phyloP scores from a whole-genome alignment of 2,113 vertebrate species.

The Chamaetylas fuelleborni region DNA sequence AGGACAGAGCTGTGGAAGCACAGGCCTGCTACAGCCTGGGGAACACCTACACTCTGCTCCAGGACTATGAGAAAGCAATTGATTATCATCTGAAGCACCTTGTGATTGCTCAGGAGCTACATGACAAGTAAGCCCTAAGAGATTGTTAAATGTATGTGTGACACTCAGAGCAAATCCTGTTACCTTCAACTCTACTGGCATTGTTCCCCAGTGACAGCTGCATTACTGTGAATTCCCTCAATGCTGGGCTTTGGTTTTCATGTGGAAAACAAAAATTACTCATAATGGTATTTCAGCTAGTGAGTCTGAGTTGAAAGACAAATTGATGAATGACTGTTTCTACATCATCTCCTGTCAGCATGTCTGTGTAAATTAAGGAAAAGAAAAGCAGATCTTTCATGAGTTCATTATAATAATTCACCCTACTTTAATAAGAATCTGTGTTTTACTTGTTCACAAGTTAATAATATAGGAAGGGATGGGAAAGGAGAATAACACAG shows the following conservation, averaged over 20 bases:
- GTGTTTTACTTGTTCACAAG: not conserved
- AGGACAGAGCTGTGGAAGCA: slow-evolving; percentile 92
- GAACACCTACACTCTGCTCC: slow-evolving; percentile 93
- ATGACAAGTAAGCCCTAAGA: slow-evolving; percentile 80
- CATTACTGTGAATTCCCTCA: not conserved
- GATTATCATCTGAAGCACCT: slow-evolving; percentile 96
- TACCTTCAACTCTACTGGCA: not conserved
- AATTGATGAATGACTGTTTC: not conserved
- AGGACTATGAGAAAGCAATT: slow-evolving; percentile 93
- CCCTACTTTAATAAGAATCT: not conserved
- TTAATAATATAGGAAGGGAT: not conserved
- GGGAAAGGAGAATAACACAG: not conserved
- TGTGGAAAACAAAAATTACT: not conserved
- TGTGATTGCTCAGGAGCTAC: slow-evolving; percentile 91
- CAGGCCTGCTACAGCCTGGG: slow-evolving; percentile 97
- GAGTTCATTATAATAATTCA: not conserved
- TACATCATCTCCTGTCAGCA: not conserved
- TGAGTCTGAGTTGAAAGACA: not conserved
- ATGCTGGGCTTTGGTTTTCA: not conserved
- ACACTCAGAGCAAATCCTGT: not conserved
- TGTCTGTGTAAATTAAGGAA: not conserved
- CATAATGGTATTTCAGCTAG: not conserved
- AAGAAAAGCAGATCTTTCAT: not conserved
- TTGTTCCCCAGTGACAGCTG: not conserved
- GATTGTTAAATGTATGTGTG: not conserved